Base-by-base conservation (phyloP, 2,888 invertebrate species). In the Macroteleia sp. region DNA sequence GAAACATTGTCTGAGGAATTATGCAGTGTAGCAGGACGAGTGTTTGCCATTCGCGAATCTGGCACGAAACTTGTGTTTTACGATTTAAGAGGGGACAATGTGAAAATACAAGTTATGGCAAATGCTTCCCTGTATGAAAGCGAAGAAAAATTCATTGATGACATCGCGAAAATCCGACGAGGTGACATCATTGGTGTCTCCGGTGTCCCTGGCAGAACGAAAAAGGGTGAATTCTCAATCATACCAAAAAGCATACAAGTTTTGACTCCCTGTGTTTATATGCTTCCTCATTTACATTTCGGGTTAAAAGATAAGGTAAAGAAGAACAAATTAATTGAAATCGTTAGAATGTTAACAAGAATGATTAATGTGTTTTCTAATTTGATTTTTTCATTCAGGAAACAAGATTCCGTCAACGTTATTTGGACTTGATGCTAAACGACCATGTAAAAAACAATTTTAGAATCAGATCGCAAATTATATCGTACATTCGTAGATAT, bases 271-370 rank as follows among this genome's bases (percentile, higher is more conserved):
- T 99, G 99, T 91, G 93, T 99, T 25, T 99, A 99, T 87, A 99
- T 99, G 97, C 92, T 99, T 86, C 99, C 99, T 2, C 98, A 98
- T 93, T 92, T 99, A 81, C 98, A 99, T 92, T 99, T 96, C 92
- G 99, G 99, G 6, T 94, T 99, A 10, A 99, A 98, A 91, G 98
- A 99, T 90, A 98, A 99, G 92, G 94, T 94, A 44, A 12, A 30
- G 30, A 30, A 30, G 10, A 30, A 30, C 10, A n/a, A n/a, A n/a
- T n/a, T n/a, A n/a, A n/a, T n/a, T n/a, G n/a, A n/a, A n/a, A n/a
- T n/a, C n/a, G n/a, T n/a, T n/a, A n/a, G n/a, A n/a, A n/a, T n/a
- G n/a, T n/a, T n/a, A n/a, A n/a, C n/a, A n/a, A n/a, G n/a, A n/a
- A n/a, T n/a, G n/a, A n/a, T n/a, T n/a, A n/a, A n/a, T n/a, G n/a